A percentile compares a stretch with the other conserved stretches of the same genome.
Evolutionary conservation across 2,888 invertebrate genomes (phyloP).

Genomic region (Aphidoletes aphidimyza): DNA sequence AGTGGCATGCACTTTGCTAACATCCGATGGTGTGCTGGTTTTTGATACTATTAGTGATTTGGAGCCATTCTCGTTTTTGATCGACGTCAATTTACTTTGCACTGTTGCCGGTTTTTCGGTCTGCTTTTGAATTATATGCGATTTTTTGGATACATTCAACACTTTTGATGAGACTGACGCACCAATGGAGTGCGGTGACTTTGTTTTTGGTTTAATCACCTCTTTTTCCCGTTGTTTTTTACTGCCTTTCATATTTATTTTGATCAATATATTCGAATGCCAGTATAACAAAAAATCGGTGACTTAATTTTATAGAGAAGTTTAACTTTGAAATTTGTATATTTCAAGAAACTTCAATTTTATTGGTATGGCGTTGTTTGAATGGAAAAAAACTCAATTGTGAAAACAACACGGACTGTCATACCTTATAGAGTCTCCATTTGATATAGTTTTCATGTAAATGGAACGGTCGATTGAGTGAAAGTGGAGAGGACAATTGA

Average conservation of each 20-base stretch:
- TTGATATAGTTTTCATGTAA: background rate
- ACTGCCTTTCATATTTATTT: background rate
- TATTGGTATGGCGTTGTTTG: background rate
- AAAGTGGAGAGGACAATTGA: slow-evolving; percentile 21
- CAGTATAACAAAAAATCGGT: background rate
- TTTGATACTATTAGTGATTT: background rate
- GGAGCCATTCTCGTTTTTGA: background rate
- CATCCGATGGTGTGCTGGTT: background rate
- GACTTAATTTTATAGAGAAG: background rate
- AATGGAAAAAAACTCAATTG: slow-evolving; percentile 18
- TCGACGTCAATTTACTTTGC: background rate
- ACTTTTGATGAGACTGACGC: background rate
- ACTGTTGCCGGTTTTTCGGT: background rate
- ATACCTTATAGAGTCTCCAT: slow-evolving; percentile 10
- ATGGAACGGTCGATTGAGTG: slow-evolving; percentile 28
- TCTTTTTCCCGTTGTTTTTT: background rate
- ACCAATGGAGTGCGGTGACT: slow-evolving; percentile 49
- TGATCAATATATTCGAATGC: background rate
- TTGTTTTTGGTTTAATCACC: background rate
- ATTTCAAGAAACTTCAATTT: no score
- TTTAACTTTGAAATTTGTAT: background rate
- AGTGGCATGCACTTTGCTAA: background rate
- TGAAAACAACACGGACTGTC: slow-evolving; percentile 34
- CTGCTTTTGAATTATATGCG: slow-evolving; percentile 6
- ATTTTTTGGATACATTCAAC: slow-evolving; percentile 19